A percentile compares a stretch with the other conserved stretches of the same genome.
These are phyloP conservation scores for Tipula helvola DNA, from an alignment of 2,888 invertebrate genomes.

Conservation along the genomic window DNA sequence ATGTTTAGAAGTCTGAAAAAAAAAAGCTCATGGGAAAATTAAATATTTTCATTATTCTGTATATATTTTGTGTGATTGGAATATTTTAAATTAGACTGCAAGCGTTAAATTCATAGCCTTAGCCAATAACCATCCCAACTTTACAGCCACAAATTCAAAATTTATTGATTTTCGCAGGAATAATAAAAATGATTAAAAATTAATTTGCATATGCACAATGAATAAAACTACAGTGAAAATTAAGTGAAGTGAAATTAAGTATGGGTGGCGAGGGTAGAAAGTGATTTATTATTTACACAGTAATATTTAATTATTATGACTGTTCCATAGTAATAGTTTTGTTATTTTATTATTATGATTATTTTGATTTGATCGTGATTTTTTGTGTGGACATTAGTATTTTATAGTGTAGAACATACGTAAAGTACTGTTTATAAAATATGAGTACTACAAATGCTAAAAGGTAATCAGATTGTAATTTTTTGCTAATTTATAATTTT, in stretches of 20 bases:
- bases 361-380: background rate
- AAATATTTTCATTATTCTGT: background rate
- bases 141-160: background rate
- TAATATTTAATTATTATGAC: background rate
- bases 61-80: background rate
- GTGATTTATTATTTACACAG: background rate
- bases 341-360: background rate
- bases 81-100: background rate
- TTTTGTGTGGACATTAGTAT: background rate
- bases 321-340: background rate
- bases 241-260: background rate
- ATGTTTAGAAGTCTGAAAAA: background rate
- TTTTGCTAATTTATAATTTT: background rate
- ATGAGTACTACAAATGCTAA: slow-evolving; percentile 7
- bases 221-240: background rate
- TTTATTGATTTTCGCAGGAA: background rate
- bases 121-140: background rate
- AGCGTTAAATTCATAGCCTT: background rate
- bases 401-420: background rate
- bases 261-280: background rate
- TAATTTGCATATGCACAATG: background rate
- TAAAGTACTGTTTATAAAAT: background rate
- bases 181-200: background rate
- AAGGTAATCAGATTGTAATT: slow-evolving; percentile 1
- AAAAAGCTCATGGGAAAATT: background rate